Evolutionary conservation across 2,888 invertebrate genomes (phyloP).

Genomic region (Thecocarcelia acutangulata): DNA sequence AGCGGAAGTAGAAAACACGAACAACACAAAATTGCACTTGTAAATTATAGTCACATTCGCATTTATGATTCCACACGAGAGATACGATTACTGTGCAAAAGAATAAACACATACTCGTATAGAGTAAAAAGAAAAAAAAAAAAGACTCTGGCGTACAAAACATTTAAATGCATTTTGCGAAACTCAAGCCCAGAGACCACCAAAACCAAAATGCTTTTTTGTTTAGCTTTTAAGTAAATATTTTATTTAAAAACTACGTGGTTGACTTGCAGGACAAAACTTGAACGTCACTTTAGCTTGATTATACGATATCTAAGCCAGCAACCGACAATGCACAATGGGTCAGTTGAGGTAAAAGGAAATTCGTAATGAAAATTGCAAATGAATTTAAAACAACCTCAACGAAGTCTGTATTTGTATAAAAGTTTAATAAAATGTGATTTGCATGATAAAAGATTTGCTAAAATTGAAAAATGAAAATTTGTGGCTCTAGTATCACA

Average conservation of each 20-base stretch:
- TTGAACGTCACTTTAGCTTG: background rate
- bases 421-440: too few species aligned
- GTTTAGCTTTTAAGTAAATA: slow-evolving; percentile 4
- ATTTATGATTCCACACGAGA: slow-evolving; percentile 19
- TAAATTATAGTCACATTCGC: slow-evolving; percentile 47
- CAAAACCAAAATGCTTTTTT: background rate
- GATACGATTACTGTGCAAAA: too few species aligned
- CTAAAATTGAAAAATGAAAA: too few species aligned
- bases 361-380: too few species aligned
- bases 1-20: slow-evolving; percentile 7
- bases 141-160: background rate
- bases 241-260: slow-evolving; percentile 52
- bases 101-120: background rate
- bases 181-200: background rate
- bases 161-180: slow-evolving; percentile 16
- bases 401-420: too few species aligned
- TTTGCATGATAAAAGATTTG: too few species aligned
- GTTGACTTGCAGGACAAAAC: background rate
- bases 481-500: too few species aligned
- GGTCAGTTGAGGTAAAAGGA: background rate
- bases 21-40: slow-evolving; percentile 1
- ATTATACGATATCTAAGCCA: background rate
- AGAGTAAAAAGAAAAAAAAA: too few species aligned
- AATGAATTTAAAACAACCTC: too few species aligned
- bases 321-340: background rate